These are phyloP conservation scores for Thereva unica DNA, from an alignment of 2,888 invertebrate genomes.

Conservation along the genomic window DNA sequence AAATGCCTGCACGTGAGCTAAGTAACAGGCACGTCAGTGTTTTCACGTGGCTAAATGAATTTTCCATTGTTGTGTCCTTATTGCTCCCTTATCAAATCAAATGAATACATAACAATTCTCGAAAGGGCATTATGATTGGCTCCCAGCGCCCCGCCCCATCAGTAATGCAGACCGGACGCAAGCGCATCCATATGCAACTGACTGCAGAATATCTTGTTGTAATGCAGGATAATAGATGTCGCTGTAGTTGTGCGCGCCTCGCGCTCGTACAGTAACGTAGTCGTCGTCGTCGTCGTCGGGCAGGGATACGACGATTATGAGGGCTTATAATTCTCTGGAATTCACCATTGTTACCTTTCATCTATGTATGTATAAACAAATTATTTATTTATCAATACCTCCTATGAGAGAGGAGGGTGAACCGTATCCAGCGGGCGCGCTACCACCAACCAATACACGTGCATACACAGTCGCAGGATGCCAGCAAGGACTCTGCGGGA, in stretches of 20 bases:
- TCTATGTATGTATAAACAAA: slow-evolving; percentile 34
- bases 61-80: slow-evolving; percentile 44
- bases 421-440: too few species aligned
- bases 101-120: slow-evolving; percentile 42
- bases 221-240: too few species aligned
- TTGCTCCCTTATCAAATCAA: slow-evolving; percentile 41
- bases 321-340: slow-evolving; percentile 41
- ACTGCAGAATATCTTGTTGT: too few species aligned
- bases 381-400: slow-evolving; percentile 36
- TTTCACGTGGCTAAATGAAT: slow-evolving; percentile 45
- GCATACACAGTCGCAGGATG: background rate
- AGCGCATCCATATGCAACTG: slow-evolving; percentile 46
- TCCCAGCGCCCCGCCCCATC: slow-evolving; percentile 46
- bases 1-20: slow-evolving; percentile 4
- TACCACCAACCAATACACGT: slow-evolving; percentile 13
- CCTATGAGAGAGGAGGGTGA: background rate
- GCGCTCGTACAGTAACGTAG: slow-evolving; percentile 26
- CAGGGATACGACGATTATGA: slow-evolving; percentile 39
- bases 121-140: slow-evolving; percentile 47
- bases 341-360: slow-evolving; percentile 40
- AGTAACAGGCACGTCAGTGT: slow-evolving; percentile 28
- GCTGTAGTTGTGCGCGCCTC: background rate
- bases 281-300: slow-evolving; percentile 35
- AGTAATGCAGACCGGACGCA: slow-evolving; percentile 57
- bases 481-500: background rate